Evolutionary conservation across 2,888 invertebrate species (phyloP).

Genomic region (Ceratothoa steindachneri): DNA sequence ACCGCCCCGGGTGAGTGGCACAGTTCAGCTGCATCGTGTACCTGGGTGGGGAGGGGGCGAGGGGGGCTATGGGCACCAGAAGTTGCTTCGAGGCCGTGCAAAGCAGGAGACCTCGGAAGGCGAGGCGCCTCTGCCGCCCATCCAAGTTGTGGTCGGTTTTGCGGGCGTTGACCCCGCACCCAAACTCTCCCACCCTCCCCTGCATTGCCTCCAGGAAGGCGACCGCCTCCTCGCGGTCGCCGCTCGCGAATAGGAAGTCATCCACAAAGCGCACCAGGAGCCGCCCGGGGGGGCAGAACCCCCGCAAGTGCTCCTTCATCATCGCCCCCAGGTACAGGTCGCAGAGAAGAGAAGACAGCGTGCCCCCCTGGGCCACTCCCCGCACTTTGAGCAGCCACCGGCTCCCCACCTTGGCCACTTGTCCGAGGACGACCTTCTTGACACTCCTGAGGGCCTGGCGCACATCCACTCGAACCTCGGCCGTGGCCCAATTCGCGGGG

Average conservation of each 20-base stretch:
- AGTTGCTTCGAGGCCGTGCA: conserved; percentile 11
- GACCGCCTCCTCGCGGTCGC: neutral
- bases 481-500: neutral
- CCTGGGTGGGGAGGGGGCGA: neutral
- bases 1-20: neutral
- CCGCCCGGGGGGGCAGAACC: neutral
- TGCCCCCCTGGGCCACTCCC: conserved; percentile 21
- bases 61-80: neutral
- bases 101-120: conserved; percentile 7
- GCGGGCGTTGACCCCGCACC: conserved; percentile 13
- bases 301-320: neutral
- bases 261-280: conserved; percentile 18
- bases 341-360: conserved; percentile 16
- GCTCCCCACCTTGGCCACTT: neutral
- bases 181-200: conserved; percentile 13
- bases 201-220: neutral
- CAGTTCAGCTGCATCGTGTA: conserved; percentile 12
- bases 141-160: conserved; percentile 18
- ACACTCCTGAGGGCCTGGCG: neutral
- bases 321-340: conserved; percentile 19
- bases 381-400: neutral
- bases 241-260: conserved; percentile 14
- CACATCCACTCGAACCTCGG: neutral
- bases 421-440: neutral
- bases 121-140: neutral